Conservation (phyloP, 2,113 vertebrate species). For the Menura novaehollandiae region DNA sequence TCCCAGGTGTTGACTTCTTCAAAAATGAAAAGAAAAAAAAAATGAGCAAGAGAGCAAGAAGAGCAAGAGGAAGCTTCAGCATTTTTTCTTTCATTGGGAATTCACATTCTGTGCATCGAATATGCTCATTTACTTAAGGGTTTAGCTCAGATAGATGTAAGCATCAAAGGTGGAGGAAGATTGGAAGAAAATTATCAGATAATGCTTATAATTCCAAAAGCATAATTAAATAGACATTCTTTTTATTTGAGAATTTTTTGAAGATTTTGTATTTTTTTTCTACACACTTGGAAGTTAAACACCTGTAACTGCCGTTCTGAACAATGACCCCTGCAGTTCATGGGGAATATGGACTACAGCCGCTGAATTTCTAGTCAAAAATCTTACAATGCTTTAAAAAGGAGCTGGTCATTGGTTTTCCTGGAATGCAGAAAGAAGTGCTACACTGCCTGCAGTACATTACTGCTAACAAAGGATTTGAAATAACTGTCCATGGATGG, state of each 20-base stretch:
- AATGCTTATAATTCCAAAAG: background rate
- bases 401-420: background rate
- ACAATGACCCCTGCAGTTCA: background rate
- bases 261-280: background rate
- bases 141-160: background rate
- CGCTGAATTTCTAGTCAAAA: background rate
- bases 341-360: background rate
- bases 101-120: background rate
- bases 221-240: background rate
- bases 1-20: background rate
- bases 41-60: background rate
- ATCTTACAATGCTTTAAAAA: background rate
- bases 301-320: background rate
- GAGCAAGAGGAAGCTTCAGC: background rate
- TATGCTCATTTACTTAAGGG: background rate
- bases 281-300: background rate
- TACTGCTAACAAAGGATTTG: background rate
- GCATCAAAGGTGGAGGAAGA: background rate
- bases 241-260: background rate
- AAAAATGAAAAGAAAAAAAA: background rate
- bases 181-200: background rate
- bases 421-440: background rate
- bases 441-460: background rate
- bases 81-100: background rate
- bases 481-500: background rate